A percentile compares a stretch with the other conserved stretches of the same genome.
These are phyloP conservation scores for Halesus radiatus DNA, from an alignment of 1,140 invertebrate species.

Conservation along the genomic window DNA sequence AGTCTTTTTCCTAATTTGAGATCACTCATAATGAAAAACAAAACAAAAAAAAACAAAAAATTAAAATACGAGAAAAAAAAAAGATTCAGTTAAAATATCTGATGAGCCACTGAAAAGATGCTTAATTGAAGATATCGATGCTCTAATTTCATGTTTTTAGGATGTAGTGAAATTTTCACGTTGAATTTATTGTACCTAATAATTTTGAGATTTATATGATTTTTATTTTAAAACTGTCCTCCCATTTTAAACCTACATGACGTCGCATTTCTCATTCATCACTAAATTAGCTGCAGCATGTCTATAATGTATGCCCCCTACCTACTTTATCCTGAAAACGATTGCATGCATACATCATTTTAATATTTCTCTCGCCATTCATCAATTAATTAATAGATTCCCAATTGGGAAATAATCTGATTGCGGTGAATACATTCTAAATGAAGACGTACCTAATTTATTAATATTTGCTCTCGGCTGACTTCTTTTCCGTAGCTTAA, in stretches of 20 bases:
- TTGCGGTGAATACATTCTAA: constrained; percentile 47
- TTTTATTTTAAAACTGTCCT: constrained; percentile 37
- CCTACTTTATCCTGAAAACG: not conserved
- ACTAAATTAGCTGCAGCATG: not conserved
- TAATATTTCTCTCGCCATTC: not conserved
- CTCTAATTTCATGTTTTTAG: constrained; percentile 3
- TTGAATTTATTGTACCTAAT: not conserved
- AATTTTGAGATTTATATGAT: constrained; percentile 26
- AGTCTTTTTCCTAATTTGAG: not conserved
- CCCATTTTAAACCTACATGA: constrained; percentile 33
- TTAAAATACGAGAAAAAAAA: too few relatives aligned
- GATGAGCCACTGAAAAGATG: too few relatives aligned
- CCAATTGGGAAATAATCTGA: constrained; percentile 39
- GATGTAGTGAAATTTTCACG: not conserved
- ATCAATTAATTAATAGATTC: constrained; percentile 9
- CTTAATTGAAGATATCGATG: not conserved
- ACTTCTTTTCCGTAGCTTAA: not conserved
- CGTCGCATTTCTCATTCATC: constrained; percentile 24
- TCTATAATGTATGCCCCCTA: not conserved
- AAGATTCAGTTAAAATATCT: too few relatives aligned
- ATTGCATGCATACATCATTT: constrained; percentile 8
- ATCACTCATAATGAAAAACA: not conserved
- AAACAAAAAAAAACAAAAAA: not conserved
- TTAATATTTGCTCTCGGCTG: not conserved
- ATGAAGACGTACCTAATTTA: not conserved